Base-by-base conservation (phyloP, 2,113 vertebrate species). In the Desmodus rotundus region DNA sequence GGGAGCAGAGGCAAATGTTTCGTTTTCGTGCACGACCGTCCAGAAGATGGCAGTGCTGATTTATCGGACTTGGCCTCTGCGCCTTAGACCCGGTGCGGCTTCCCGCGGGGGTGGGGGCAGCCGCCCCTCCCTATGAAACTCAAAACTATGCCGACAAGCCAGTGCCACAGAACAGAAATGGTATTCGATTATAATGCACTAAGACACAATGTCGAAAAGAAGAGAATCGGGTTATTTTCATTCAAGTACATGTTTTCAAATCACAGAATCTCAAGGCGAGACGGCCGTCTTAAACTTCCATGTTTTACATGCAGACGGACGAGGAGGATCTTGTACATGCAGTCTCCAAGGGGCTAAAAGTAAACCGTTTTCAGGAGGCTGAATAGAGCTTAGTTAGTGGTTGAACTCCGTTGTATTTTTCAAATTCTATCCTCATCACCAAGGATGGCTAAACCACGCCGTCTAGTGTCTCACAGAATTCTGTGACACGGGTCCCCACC, bases 11-110 rank as follows among this genome's bases (percentile, higher is more conserved):
- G 63, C 68, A n/a, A 33, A 8, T 19, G 56, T 45, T 26, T 31
- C 45, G n/a, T 80, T 56, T 54, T 33, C 0, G 26, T 2, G 41
- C 50, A 24, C 2, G 0, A 8, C 24, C 36, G 96, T 83, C 98
- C 97, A 97, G 96, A 95, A 97, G 98, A 98, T 98, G 98, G 98
- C 98, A 98, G 98, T 96, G 98, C 92, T 50, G 96, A 70, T 58
- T 65, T 52, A 73, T 52, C 82, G 54, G 78, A 98, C 97, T 87
- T 3, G 11, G n/a, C 58, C 31, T 54, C 28, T 0, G 26, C 2
- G 15, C 16, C 10, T 87, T 50, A 54, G 67, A 93, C 63, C 91
- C 36, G 93, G 47, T 11, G 12, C 56, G 89, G 96, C 82, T 83
- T 80, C 96, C 77, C 28, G 6, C 17, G 96, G 96, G 96, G 93